phyloP scores from a whole-genome alignment of 1,140 invertebrate species.

The Temnothorax curvispinosus region DNA sequence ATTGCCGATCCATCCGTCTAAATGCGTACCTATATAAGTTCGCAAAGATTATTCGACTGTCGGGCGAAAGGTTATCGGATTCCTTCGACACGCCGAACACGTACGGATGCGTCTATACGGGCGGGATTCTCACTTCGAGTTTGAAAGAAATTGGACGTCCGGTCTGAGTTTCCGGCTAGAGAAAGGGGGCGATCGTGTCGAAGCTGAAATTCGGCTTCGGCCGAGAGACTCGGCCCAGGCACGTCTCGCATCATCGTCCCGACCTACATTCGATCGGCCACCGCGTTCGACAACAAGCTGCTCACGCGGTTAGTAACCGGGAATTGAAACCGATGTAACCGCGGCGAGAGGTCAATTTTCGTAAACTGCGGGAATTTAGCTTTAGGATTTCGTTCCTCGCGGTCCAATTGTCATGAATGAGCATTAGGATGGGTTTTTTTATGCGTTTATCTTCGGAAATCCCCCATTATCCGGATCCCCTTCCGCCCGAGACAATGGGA shows the following conservation, averaged over 20 bases:
- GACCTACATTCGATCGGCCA: slow-evolving; percentile 50
- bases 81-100: neutral
- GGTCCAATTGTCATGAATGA: neutral
- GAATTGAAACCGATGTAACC: slow-evolving; percentile 3
- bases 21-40: neutral
- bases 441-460: neutral
- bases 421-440: neutral
- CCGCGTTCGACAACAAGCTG: slow-evolving; percentile 50
- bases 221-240: neutral
- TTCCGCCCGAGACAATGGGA: neutral
- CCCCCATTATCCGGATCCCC: too few relatives aligned
- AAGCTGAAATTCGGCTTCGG: slow-evolving; percentile 21
- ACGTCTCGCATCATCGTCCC: slow-evolving; percentile 26
- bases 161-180: neutral
- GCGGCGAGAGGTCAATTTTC: slow-evolving; percentile 25
- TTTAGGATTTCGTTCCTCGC: neutral
- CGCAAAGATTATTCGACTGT: slow-evolving; percentile 1
- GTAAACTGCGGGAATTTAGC: neutral
- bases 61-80: neutral
- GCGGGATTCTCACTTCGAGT: neutral
- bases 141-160: slow-evolving; percentile 42
- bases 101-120: slow-evolving; percentile 6
- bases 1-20: neutral
- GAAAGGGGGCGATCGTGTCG: neutral
- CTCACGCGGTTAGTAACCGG: slow-evolving; percentile 44